Evolutionary conservation across 1,140 invertebrate genomes (phyloP).

Genomic region (Calephelis virginiensis): DNA sequence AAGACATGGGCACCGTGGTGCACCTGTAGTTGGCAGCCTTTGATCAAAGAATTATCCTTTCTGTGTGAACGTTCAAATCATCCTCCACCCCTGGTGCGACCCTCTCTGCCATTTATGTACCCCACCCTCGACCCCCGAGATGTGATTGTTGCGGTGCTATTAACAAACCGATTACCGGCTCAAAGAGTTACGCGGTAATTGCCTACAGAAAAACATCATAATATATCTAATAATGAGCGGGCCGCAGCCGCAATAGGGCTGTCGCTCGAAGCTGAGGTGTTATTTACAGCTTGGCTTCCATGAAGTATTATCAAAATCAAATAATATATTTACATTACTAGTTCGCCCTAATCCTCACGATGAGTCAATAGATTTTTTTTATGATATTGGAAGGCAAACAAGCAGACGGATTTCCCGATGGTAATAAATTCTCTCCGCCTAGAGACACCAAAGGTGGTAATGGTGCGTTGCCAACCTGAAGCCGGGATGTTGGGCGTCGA

Average conservation of each 20-base stretch:
- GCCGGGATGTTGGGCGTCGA: no score
- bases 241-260: background rate
- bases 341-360: no score
- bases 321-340: no score
- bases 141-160: conserved; percentile 46
- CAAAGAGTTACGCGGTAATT: conserved; percentile 40
- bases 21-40: conserved; percentile 56
- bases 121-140: conserved; percentile 21
- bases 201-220: conserved; percentile 31
- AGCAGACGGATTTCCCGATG: no score
- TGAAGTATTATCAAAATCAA: background rate
- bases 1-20: conserved; percentile 32
- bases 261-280: background rate
- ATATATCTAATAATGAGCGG: conserved; percentile 22
- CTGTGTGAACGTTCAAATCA: conserved; percentile 34
- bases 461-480: no score
- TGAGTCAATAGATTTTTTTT: no score
- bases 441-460: no score
- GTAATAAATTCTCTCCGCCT: no score
- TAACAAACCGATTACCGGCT: conserved; percentile 39
- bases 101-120: no score
- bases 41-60: conserved; percentile 61
- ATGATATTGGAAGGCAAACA: no score
- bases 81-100: conserved; percentile 12
- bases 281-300: no score